Conservation (phyloP, 1,140 invertebrate genomes). For the Condylostylus longicornis region DNA sequence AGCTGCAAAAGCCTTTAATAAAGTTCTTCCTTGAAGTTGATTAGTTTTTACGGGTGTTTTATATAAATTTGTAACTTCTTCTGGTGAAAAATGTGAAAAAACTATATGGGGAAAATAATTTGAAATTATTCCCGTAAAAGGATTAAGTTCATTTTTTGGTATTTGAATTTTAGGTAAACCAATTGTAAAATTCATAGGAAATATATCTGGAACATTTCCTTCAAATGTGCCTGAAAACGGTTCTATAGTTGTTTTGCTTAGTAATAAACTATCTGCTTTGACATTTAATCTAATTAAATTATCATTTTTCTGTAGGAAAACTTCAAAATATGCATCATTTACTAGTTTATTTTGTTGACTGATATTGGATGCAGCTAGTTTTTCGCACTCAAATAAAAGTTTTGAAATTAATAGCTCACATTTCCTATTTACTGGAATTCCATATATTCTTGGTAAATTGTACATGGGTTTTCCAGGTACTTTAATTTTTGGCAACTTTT, state of each 20-base stretch:
- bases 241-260: constrained; percentile 42
- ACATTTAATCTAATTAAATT: constrained; percentile 48
- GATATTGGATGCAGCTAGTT: constrained; percentile 37
- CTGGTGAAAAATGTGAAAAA: constrained; percentile 48
- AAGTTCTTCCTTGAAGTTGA: constrained; percentile 48
- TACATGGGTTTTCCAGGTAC: constrained; percentile 51
- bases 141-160: background rate
- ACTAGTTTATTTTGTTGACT: constrained; percentile 38
- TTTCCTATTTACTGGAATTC: constrained; percentile 50
- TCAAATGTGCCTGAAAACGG: constrained; percentile 35
- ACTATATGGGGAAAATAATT: constrained; percentile 47
- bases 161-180: constrained; percentile 37
- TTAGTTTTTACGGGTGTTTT: constrained; percentile 45
- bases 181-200: constrained; percentile 52
- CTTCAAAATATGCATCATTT: constrained; percentile 39
- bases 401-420: constrained; percentile 54
- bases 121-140: background rate
- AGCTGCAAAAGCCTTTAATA: constrained; percentile 56
- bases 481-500: constrained; percentile 55
- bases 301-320: constrained; percentile 42
- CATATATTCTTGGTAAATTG: constrained; percentile 53
- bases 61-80: constrained; percentile 47
- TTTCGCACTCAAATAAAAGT: constrained; percentile 54
- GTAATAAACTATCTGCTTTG: constrained; percentile 45
- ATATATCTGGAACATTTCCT: constrained; percentile 47